phyloP scores from a whole-genome alignment of 53 echinoderm and acorn worm species.

The Holothuria scabra region DNA sequence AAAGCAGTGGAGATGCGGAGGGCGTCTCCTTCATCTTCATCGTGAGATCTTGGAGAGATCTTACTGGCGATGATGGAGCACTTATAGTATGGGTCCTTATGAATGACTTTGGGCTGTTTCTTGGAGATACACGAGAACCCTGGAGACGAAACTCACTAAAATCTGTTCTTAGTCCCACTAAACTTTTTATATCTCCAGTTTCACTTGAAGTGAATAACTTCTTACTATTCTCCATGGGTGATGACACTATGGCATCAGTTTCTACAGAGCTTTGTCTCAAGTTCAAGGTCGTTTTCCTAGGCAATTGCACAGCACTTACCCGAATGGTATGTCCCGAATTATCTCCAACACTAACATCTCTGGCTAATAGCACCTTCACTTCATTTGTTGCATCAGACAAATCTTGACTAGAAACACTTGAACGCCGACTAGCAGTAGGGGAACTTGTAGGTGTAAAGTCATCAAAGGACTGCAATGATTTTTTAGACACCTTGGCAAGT shows the following conservation, averaged over 20 bases:
- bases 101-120: slow-evolving; percentile 19
- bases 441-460: slow-evolving; percentile 91
- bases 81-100: slow-evolving; percentile 52
- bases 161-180: slow-evolving; percentile 76
- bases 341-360: slow-evolving; percentile 37
- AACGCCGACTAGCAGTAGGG: slow-evolving; percentile 87
- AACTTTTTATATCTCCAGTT: not conserved
- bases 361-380: slow-evolving; percentile 36
- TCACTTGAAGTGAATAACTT: not conserved
- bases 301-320: slow-evolving; percentile 42
- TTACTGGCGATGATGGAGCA: slow-evolving; percentile 86
- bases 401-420: slow-evolving; percentile 94
- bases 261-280: slow-evolving; percentile 54
- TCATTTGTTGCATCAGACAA: slow-evolving; percentile 64
- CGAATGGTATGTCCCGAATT: slow-evolving; percentile 47
- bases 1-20: slow-evolving; percentile 16
- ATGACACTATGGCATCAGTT: slow-evolving; percentile 14
- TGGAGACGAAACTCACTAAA: slow-evolving; percentile 78
- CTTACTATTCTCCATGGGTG: slow-evolving; percentile 41
- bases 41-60: slow-evolving; percentile 80
- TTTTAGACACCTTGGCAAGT: slow-evolving; percentile 87
- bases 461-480: slow-evolving; percentile 91
- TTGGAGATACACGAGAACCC: slow-evolving; percentile 44
- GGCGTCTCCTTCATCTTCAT: slow-evolving; percentile 70
- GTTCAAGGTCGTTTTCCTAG: slow-evolving; percentile 41